Evolutionary conservation across 2,888 invertebrate species (phyloP).

Genomic region (Pandemis heparana): DNA sequence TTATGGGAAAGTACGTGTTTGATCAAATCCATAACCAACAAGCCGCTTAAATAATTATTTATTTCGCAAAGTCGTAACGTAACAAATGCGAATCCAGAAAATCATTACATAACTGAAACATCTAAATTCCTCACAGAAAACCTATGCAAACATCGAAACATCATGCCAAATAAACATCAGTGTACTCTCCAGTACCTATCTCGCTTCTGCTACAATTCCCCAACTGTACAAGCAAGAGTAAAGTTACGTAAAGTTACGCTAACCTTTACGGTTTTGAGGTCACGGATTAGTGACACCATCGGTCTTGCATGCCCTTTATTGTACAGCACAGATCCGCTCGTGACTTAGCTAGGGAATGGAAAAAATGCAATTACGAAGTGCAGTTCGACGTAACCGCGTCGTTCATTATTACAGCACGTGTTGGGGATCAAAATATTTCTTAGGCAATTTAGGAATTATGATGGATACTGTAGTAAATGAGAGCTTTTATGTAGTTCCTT

Average conservation of each 20-base stretch:
- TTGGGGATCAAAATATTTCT: background rate
- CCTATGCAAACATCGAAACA: background rate
- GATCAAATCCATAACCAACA: too few relatives aligned
- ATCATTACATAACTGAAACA: background rate
- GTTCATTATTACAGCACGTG: slow-evolving; percentile 2
- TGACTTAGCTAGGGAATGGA: slow-evolving; percentile 15
- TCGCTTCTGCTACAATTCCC: slow-evolving; percentile 10
- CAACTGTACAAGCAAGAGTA: slow-evolving; percentile 19
- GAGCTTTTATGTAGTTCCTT: background rate
- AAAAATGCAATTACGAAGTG: slow-evolving; percentile 28
- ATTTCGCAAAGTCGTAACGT: too few relatives aligned
- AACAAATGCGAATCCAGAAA: too few relatives aligned
- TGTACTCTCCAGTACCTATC: background rate
- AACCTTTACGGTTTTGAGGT: slow-evolving; percentile 46
- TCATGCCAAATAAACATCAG: background rate
- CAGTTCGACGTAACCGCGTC: slow-evolving; percentile 8
- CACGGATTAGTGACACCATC: slow-evolving; percentile 35
- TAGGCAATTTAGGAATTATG: background rate
- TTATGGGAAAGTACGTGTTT: too few relatives aligned
- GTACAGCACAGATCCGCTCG: slow-evolving; percentile 1
- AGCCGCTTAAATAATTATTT: too few relatives aligned
- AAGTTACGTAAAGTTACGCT: slow-evolving; percentile 36
- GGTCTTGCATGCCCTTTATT: slow-evolving; percentile 17
- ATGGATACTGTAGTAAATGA: background rate
- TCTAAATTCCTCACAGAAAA: background rate